phyloP scores from a whole-genome alignment of 2,888 invertebrate genomes.

The Bombylius discolor region DNA sequence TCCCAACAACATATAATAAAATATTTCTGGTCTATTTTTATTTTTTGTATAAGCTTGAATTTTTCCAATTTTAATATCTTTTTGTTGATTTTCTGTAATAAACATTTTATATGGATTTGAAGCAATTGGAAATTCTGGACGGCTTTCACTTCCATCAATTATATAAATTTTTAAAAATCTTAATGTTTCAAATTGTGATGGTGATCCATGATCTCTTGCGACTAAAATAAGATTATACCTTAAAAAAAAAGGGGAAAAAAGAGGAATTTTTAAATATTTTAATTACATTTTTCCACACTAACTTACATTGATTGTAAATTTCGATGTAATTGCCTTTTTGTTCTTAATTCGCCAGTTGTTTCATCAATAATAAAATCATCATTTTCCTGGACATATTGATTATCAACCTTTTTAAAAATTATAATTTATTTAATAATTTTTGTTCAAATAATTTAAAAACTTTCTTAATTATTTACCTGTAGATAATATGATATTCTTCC shows the following conservation, averaged over 20 bases:
- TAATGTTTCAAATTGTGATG: slow-evolving; percentile 64
- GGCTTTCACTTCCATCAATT: slow-evolving; percentile 70
- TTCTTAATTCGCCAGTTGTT: slow-evolving; percentile 66
- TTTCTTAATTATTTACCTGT: slow-evolving; percentile 41
- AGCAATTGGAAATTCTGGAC: slow-evolving; percentile 57
- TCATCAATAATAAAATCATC: slow-evolving; percentile 68
- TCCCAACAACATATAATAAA: slow-evolving; percentile 68
- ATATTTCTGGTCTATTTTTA: slow-evolving; percentile 63
- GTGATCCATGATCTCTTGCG: slow-evolving; percentile 71
- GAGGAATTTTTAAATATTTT: neutral
- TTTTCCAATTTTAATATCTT: slow-evolving; percentile 48
- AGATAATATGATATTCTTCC: slow-evolving; percentile 73
- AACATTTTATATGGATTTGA: slow-evolving; percentile 52
- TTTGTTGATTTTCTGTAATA: slow-evolving; percentile 55
- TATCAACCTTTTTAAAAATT: slow-evolving; percentile 26
- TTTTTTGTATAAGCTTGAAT: slow-evolving; percentile 45
- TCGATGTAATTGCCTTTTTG: slow-evolving; percentile 65
- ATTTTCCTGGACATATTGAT: slow-evolving; percentile 64
- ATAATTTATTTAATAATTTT: no score
- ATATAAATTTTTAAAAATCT: slow-evolving; percentile 61
- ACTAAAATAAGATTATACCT: slow-evolving; percentile 56
- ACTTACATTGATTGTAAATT: slow-evolving; percentile 44
- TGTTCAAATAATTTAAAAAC: neutral
- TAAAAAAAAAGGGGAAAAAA: neutral
- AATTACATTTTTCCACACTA: neutral